Evolutionary conservation across 2,888 invertebrate genomes (phyloP).

Genomic region (Rapana venosa): DNA sequence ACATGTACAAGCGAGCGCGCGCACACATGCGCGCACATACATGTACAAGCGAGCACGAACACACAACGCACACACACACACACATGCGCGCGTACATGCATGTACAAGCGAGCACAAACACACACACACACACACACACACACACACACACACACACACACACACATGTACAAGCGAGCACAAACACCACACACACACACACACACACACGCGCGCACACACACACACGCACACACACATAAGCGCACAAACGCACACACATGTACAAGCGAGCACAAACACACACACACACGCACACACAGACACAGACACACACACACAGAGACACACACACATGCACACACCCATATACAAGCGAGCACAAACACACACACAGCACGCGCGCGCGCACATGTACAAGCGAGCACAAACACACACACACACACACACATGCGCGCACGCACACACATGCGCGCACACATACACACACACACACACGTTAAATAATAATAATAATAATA

Average conservation of each 20-base stretch:
- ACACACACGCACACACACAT: not conserved
- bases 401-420: no score
- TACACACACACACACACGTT: not conserved
- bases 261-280: not conserved
- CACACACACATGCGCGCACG: not conserved
- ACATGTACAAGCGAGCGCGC: not conserved
- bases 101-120: not conserved
- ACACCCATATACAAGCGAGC: not conserved
- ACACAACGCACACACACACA: not conserved
- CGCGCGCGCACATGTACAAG: not conserved
- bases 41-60: no score
- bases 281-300: not conserved
- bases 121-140: not conserved
- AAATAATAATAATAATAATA: no score
- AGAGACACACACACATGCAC: not conserved
- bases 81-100: not conserved
- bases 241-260: not conserved
- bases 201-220: not conserved
- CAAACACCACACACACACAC: not conserved
- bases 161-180: not conserved
- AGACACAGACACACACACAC: no score
- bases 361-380: not conserved
- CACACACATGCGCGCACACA: not conserved
- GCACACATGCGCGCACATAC: not conserved
- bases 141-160: slow-evolving; percentile 10